Evolutionary conservation across 2,113 vertebrate genomes (phyloP).

Genomic region (Copsychus sechellarum): DNA sequence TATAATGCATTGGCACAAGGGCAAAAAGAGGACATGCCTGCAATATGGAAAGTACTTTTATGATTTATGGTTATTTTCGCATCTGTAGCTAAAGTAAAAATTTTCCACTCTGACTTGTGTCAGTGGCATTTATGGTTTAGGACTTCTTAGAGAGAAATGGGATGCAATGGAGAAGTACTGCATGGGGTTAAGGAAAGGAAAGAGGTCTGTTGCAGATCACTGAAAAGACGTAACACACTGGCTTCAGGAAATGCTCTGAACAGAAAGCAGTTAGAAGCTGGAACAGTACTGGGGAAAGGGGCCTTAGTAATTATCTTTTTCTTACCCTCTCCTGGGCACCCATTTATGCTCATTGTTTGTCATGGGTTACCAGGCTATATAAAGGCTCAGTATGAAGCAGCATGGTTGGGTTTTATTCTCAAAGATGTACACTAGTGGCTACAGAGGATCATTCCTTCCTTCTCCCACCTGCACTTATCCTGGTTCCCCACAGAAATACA

Average conservation of each 20-base stretch:
- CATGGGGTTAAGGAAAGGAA: not conserved
- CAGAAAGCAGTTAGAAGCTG: not conserved
- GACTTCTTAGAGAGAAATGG: not conserved
- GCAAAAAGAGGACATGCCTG: not conserved
- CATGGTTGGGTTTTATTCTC: not conserved
- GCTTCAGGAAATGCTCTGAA: not conserved
- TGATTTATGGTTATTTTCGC: not conserved
- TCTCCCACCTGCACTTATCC: not conserved
- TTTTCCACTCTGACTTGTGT: not conserved
- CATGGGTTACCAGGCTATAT: not conserved
- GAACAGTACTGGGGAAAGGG: not conserved
- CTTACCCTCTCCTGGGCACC: fast-evolving
- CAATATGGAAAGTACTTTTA: not conserved
- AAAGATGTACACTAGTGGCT: fast-evolving
- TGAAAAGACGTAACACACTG: not conserved
- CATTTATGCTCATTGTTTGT: not conserved
- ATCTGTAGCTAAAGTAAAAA: not conserved
- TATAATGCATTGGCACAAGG: not conserved
- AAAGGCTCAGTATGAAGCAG: not conserved
- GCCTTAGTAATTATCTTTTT: not conserved
- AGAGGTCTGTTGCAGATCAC: not conserved
- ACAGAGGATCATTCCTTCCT: not conserved
- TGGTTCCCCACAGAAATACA: not conserved
- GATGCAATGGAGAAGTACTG: not conserved
- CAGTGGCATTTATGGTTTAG: not conserved